A percentile compares a stretch with the other conserved stretches of the same genome.
Evolutionary conservation across 1,140 invertebrate species (phyloP).

Genomic region (Carcinoscorpius rotundicauda): DNA sequence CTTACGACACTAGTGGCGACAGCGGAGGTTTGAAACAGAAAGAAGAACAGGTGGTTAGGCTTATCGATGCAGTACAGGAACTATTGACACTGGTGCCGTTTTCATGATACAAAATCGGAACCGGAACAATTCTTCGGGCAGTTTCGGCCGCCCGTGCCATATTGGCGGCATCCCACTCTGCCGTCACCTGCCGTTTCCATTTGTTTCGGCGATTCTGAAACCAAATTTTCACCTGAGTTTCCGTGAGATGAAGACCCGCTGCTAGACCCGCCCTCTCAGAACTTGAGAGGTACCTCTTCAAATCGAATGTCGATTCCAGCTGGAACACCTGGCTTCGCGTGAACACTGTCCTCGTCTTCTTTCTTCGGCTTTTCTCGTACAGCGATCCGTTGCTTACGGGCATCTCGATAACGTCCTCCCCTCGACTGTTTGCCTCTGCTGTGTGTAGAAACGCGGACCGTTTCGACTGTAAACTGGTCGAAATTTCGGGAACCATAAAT

Average conservation of each 20-base stretch:
- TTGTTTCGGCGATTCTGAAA: slow-evolving; percentile 90
- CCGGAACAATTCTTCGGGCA: slow-evolving; percentile 82
- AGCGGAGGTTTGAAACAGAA: no score
- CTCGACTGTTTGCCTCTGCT: no score
- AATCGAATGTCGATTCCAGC: slow-evolving; percentile 93
- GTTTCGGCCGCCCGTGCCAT: slow-evolving; percentile 64
- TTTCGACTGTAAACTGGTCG: no score
- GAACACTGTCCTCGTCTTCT: slow-evolving; percentile 96
- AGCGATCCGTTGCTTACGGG: no score
- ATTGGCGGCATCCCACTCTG: slow-evolving; percentile 89
- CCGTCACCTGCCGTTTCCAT: slow-evolving; percentile 93
- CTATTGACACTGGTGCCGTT: slow-evolving; percentile 28
- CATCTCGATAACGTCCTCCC: no score
- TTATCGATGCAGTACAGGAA: no score
- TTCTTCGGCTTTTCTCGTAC: slow-evolving; percentile 53
- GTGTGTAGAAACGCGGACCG: no score
- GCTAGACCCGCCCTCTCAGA: slow-evolving; percentile 89
- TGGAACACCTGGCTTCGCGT: slow-evolving; percentile 85
- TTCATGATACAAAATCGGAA: slow-evolving; percentile 90
- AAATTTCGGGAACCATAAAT: no score
- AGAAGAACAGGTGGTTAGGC: no score
- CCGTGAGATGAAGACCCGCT: slow-evolving; percentile 82
- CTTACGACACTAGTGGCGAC: no score
- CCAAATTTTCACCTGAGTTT: slow-evolving; percentile 95
- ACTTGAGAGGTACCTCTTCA: slow-evolving; percentile 93